These are phyloP conservation scores for Chloebia gouldiae DNA, from an alignment of 2,113 vertebrate species.

Conservation along the genomic window DNA sequence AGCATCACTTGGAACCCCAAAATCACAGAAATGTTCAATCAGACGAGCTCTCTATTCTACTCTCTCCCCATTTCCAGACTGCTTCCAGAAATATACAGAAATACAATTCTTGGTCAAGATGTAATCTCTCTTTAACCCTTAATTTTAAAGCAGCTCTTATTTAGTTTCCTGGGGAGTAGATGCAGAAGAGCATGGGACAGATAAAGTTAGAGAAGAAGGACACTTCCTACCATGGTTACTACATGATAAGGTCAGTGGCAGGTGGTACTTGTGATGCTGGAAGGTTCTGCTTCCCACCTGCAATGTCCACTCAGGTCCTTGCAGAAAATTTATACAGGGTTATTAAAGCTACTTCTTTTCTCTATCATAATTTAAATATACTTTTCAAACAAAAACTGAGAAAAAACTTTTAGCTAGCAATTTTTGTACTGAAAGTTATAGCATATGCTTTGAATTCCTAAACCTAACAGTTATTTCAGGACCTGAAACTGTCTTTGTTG, in stretches of 20 bases:
- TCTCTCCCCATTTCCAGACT: too few relatives aligned
- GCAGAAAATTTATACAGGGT: background rate
- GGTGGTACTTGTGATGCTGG: background rate
- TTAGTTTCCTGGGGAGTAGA: background rate
- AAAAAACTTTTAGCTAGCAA: background rate
- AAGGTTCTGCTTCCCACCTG: background rate
- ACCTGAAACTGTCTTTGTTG: background rate
- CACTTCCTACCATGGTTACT: background rate
- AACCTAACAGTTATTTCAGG: background rate
- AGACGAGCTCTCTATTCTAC: background rate
- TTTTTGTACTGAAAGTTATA: background rate
- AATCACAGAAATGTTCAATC: background rate
- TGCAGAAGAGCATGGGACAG: background rate
- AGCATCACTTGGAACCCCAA: background rate
- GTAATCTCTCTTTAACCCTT: too few relatives aligned
- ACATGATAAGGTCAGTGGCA: background rate
- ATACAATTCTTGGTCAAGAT: background rate
- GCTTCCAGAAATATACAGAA: background rate
- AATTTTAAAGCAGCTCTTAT: background rate
- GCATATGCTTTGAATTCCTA: background rate
- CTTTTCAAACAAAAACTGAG: background rate
- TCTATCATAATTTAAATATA: background rate
- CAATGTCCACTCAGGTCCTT: fast-evolving
- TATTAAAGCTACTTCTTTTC: background rate
- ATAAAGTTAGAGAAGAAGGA: background rate